phyloP scores from a whole-genome alignment of 2,113 vertebrate species.

The Odocoileus virginianus region DNA sequence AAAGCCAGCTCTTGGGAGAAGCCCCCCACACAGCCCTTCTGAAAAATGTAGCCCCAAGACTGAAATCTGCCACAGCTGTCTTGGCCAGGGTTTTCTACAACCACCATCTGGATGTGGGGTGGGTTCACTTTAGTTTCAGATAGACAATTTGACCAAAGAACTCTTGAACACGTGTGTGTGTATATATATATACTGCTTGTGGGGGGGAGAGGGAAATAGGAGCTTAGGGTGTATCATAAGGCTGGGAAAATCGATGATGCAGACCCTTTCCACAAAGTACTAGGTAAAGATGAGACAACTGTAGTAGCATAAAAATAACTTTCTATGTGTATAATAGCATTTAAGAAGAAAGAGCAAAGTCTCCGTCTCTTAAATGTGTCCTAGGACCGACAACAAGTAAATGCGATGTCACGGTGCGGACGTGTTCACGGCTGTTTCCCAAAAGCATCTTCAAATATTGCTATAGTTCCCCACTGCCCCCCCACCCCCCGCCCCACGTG shows the following conservation, averaged over 20 bases:
- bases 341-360: slow-evolving; percentile 31
- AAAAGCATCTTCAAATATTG: slow-evolving; percentile 72
- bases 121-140: neutral
- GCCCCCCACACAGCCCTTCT: neutral
- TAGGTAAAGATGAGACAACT: slow-evolving; percentile 25
- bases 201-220: neutral
- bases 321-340: neutral
- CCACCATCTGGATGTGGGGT: neutral
- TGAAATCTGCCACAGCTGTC: neutral
- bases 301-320: slow-evolving; percentile 43
- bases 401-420: slow-evolving; percentile 15
- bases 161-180: neutral
- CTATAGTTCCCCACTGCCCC: slow-evolving; percentile 62
- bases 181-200: neutral
- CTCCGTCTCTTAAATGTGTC: slow-evolving; percentile 63
- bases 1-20: neutral
- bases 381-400: slow-evolving; percentile 47
- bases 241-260: slow-evolving; percentile 54
- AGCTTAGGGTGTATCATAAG: slow-evolving; percentile 43
- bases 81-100: neutral
- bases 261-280: slow-evolving; percentile 53
- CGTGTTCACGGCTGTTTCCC: slow-evolving; percentile 49
- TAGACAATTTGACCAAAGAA: slow-evolving; percentile 18
- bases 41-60: neutral
- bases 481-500: slow-evolving; percentile 35